Base-by-base conservation (phyloP, 2,113 vertebrate species). In the Catharus bicknelli region DNA sequence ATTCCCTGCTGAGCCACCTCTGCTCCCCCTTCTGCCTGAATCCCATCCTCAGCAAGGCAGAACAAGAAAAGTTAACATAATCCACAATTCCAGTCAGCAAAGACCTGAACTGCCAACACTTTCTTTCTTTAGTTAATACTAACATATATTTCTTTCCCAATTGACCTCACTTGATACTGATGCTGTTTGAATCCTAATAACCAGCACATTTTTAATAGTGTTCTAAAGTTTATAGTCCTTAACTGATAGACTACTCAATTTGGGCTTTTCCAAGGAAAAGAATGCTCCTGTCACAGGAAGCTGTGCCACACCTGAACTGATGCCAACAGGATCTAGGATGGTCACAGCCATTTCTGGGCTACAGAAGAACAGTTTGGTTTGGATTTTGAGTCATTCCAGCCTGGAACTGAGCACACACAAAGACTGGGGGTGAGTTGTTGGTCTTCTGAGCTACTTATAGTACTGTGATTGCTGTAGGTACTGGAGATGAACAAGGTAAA, bases 401-500 rank as follows among this genome's bases (percentile, higher is more conserved):
- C 70, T 47, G 63, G 7, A 72, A 75, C 90, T 20, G 42, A 48
- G 48, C 17, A 70, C 27, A 67, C 6, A 2, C 75, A 70, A 82
- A 81, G 34, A 69, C 22, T 43, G 36, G 4, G 4, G 62, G 66
- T 69, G 87, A 79, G 58, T 73, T 86, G 83, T 21, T 90, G 50
- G 54, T 90, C 78, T 94, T 93, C 50, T 50, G 59, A 93, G 50
- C 47, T 91, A 64, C 58, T 47, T 75, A 16, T 0, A 90, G 70
- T n/a, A 94, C 48, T 83, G 32, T 72, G 83, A 83, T 32, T 94
- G n/a, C 59, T 86, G 34, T 45, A 94, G 29, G 63, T 95, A 55
- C 76, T 74, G 58, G 63, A 93, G 82, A 95, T 85, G 96, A 88
- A 68, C 45, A 95, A 76, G 63, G 90, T 90, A 96, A 96, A 96